Evolutionary conservation across 2,888 invertebrate species (phyloP).

Genomic region (Ypsolopha sequella): DNA sequence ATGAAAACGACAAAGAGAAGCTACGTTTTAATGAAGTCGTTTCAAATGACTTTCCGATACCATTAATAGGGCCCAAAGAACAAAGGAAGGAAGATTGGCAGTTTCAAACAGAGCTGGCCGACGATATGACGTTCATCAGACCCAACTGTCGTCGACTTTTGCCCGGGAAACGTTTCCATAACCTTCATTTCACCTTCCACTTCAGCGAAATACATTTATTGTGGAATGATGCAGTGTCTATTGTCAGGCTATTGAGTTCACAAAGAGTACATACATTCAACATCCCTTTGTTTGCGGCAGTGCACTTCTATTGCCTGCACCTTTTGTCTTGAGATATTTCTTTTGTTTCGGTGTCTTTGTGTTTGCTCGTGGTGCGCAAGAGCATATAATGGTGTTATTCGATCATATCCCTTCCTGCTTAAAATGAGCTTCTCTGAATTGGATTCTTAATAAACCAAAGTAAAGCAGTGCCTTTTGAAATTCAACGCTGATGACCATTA

Average conservation of each 20-base stretch:
- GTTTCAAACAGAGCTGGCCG: slow-evolving; percentile 15
- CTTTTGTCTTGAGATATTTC: slow-evolving; percentile 24
- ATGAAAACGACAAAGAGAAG: no score
- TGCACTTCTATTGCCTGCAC: slow-evolving; percentile 29
- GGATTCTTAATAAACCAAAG: no score
- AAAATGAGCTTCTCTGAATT: no score
- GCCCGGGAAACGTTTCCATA: background rate
- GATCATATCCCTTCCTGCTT: background rate
- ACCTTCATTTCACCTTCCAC: background rate
- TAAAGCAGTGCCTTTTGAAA: background rate
- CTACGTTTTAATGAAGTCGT: no score
- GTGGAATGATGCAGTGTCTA: no score
- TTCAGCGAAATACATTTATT: background rate
- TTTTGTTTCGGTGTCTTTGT: slow-evolving; percentile 39
- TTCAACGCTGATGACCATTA: background rate
- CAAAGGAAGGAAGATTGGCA: slow-evolving; percentile 50
- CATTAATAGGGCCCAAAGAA: slow-evolving; percentile 33
- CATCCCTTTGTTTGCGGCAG: slow-evolving; percentile 41
- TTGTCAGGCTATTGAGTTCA: no score
- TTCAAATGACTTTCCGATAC: slow-evolving; percentile 20
- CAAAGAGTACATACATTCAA: slow-evolving; percentile 11
- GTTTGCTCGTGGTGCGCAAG: slow-evolving; percentile 16
- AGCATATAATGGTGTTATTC: background rate
- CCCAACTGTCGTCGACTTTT: background rate
- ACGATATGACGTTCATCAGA: background rate